Conservation (phyloP, 2,888 invertebrate genomes). For the Ischnus inquisitorius region DNA sequence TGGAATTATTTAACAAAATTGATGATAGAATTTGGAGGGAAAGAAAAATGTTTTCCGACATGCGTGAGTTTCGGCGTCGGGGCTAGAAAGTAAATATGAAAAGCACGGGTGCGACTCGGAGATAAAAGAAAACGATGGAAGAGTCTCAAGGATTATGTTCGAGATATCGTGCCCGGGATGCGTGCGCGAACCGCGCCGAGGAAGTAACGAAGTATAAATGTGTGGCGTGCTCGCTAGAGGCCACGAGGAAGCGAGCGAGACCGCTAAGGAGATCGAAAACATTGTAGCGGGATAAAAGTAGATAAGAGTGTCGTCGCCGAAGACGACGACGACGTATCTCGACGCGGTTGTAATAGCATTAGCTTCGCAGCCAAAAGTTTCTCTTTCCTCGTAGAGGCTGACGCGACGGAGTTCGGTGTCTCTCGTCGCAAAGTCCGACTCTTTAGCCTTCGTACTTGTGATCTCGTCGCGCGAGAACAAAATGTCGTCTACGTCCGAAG, state of each 20-base stretch:
- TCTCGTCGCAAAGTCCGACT: conserved; percentile 1
- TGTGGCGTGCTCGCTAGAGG: not conserved
- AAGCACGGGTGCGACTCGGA: not conserved
- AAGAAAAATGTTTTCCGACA: not conserved
- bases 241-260: conserved; percentile 42
- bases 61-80: not conserved
- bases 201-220: not conserved
- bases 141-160: conserved; percentile 37
- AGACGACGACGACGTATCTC: conserved; percentile 1
- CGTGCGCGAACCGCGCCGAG: not conserved
- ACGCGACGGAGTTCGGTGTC: not conserved
- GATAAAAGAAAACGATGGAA: conserved; percentile 15
- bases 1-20: too few relatives aligned
- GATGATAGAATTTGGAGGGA: not conserved
- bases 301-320: not conserved
- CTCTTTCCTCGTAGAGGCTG: conserved; percentile 21
- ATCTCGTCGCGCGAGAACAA: conserved; percentile 14
- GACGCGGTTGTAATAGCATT: not conserved
- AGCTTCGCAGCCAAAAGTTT: conserved; percentile 27
- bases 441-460: conserved; percentile 1
- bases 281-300: conserved; percentile 15
- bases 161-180: conserved; percentile 8
- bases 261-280: not conserved
- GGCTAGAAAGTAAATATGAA: not conserved
- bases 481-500: conserved; percentile 21